These are phyloP conservation scores for Apamea monoglypha DNA, from an alignment of 2,888 invertebrate species.

Conservation along the genomic window DNA sequence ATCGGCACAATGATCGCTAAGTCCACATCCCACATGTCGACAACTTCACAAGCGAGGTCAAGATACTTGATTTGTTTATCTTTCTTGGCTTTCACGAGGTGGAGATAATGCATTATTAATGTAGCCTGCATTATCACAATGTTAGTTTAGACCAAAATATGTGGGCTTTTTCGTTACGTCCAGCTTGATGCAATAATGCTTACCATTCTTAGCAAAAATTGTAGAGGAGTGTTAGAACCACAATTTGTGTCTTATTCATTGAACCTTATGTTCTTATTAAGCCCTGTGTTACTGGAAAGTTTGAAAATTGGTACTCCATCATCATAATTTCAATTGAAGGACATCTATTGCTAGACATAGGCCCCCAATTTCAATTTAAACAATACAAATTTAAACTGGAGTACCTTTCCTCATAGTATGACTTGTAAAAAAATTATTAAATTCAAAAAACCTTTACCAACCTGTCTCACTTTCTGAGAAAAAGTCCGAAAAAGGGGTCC, in stretches of 20 bases:
- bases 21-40: too few species aligned
- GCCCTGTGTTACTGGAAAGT: neutral
- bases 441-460: conserved; percentile 5
- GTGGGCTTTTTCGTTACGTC: neutral
- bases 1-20: too few species aligned
- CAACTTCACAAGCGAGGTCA: too few species aligned
- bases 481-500: conserved; percentile 87
- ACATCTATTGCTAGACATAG: neutral
- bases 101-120: neutral
- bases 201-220: neutral
- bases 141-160: neutral
- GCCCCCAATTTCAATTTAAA: neutral
- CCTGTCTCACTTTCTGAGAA: conserved; percentile 87
- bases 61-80: too few species aligned
- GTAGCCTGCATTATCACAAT: neutral
- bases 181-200: neutral
- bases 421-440: neutral
- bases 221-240: neutral
- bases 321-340: neutral
- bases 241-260: neutral
- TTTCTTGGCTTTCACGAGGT: too few species aligned
- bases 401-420: neutral
- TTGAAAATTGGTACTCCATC: neutral
- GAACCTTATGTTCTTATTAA: neutral
- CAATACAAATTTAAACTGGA: neutral